These are phyloP conservation scores for Ephestia elutella DNA, from an alignment of 1,140 invertebrate species.

Conservation along the genomic window DNA sequence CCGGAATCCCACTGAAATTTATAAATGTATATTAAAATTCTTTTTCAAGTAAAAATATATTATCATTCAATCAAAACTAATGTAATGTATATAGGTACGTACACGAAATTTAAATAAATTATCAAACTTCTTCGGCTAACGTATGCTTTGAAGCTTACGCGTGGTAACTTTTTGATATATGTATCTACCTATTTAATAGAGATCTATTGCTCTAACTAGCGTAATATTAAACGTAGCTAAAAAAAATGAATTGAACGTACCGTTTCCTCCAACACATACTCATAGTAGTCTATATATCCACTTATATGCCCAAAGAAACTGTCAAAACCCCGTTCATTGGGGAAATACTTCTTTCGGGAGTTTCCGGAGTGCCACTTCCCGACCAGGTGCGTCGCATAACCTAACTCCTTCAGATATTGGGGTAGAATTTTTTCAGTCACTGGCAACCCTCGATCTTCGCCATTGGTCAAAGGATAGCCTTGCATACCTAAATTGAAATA, in stretches of 20 bases:
- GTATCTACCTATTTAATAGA: no score
- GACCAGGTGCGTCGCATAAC: slow-evolving; percentile 88
- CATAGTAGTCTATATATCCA: slow-evolving; percentile 88
- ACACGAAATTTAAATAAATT: no score
- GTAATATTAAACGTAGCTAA: no score
- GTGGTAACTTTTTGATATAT: no score
- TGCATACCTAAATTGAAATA: slow-evolving; percentile 48
- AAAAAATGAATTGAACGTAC: slow-evolving; percentile 59
- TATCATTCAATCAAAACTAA: no score
- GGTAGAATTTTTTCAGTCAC: slow-evolving; percentile 81
- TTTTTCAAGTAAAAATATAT: no score
- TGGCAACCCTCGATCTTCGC: slow-evolving; percentile 55
- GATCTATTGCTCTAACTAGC: no score
- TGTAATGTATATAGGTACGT: no score
- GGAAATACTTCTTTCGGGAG: slow-evolving; percentile 82
- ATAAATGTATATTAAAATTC: no score
- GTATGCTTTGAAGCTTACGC: no score
- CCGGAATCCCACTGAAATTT: slow-evolving; percentile 37
- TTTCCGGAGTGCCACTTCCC: slow-evolving; percentile 96
- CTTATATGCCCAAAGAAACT: slow-evolving; percentile 89
- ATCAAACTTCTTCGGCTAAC: no score
- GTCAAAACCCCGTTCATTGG: slow-evolving; percentile 88
- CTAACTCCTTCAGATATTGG: slow-evolving; percentile 82
- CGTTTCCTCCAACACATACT: slow-evolving; percentile 77
- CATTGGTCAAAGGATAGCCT: slow-evolving; percentile 52